Evolutionary conservation across 30 jellyfish, hydroid and myxozoan species (phyloP), one percentile per base, ranked within the genome.

Genomic region (Aurelia sp.): DNA sequence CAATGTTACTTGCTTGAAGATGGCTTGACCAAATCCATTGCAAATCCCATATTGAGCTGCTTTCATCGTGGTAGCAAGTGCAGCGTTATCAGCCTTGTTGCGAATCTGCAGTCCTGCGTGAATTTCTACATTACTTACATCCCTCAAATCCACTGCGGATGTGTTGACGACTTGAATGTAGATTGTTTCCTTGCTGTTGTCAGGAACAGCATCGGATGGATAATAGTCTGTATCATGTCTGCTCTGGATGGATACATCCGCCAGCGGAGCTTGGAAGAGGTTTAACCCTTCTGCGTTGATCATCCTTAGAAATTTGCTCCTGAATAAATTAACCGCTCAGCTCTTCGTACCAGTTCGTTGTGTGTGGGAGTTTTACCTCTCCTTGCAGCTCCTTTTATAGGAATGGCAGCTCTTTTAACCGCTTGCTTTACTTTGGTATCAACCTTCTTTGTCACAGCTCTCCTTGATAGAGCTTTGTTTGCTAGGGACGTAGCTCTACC

Each of bases 151-250:
- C 35, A 8, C 76, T 21, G 11, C 8, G 2, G 52, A 65, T 1
- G 8, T 65, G 44, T 65, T 65, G 18, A 21, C 44, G 10, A 65
- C n/a, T 31, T 20, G 21, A 16, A 65, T 20, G 44, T 40, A 22
- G 15, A 65, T 65, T 0, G 76, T 21, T 20, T 65, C 76, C 41
- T 65, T 65, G 52, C 41, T 65, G 20, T 65, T 65, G 41, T 65
- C 55, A 0, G 76, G 76, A 11, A 21, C 52, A 13, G 76, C 11
- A 21, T 65, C 76, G 0, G 76, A 65, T 65, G 76, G 76, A 65
- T 65, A 65, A 10, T 65, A 65, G 8, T 65, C 76, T 5, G 76
- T 65, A 17, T 65, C 76, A 11, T n/a, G 35, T 5, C 76, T 18
- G 10, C 53, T 22, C 18, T 13, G 21, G 10, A 65, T 21, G 0